Evolutionary conservation across 2,113 vertebrate species (phyloP).

Genomic region (Phaethornis superciliosus): DNA sequence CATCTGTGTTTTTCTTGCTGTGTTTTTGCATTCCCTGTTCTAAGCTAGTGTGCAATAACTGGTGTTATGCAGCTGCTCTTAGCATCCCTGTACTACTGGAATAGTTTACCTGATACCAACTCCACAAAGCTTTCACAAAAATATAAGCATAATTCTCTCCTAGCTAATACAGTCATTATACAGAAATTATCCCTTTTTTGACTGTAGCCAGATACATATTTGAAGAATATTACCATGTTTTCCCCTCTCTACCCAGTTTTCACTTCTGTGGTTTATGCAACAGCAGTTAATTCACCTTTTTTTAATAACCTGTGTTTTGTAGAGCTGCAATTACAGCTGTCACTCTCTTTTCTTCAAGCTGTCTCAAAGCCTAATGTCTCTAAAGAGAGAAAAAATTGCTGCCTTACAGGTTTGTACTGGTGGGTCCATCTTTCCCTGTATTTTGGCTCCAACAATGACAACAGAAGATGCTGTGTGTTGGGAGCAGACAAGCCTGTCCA

Average conservation of each 20-base stretch:
- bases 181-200: not conserved
- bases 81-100: not conserved
- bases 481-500: not conserved
- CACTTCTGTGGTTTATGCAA: not conserved
- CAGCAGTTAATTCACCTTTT: not conserved
- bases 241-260: not conserved
- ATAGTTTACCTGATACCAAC: not conserved
- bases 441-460: not conserved
- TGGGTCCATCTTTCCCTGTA: not conserved
- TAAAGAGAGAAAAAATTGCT: not conserved
- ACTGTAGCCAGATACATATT: not conserved
- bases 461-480: not conserved
- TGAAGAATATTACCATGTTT: not conserved
- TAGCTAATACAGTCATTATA: not conserved
- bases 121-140: not conserved
- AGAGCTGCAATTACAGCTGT: not conserved
- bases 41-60: not conserved
- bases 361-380: not conserved
- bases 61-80: not conserved
- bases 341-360: not conserved
- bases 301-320: not conserved
- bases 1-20: accelerated
- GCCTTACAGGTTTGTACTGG: not conserved
- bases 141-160: accelerated
- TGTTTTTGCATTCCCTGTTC: not conserved